Conservation (phyloP, 2,113 vertebrate genomes). For the Desmodus rotundus region DNA sequence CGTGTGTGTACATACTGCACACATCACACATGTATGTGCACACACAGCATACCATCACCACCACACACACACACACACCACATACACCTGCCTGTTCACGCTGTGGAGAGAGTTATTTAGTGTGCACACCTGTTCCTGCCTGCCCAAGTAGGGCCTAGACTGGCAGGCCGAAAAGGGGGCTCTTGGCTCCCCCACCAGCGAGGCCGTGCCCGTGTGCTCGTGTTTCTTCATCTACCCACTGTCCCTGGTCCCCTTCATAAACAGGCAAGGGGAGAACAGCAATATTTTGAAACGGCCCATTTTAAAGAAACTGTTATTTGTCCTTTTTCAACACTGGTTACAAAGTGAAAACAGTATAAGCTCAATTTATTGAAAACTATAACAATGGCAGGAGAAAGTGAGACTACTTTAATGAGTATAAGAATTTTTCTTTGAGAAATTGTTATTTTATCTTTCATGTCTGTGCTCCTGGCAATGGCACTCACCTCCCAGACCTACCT, state of each 20-base stretch:
- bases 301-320: background rate
- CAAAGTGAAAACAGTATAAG: background rate
- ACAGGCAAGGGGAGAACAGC: background rate
- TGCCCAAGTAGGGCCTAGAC: background rate
- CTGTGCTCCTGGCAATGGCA: background rate
- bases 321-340: background rate
- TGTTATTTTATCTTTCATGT: rapidly evolving
- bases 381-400: background rate
- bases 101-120: background rate
- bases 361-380: background rate
- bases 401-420: background rate
- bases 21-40: background rate
- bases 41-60: background rate
- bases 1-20: too few relatives aligned
- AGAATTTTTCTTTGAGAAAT: background rate
- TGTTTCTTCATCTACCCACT: background rate
- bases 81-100: background rate
- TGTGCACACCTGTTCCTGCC: rapidly evolving
- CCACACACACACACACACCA: background rate
- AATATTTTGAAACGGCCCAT: background rate
- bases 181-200: background rate
- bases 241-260: background rate
- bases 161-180: rapidly evolving
- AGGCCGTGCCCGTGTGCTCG: rapidly evolving
- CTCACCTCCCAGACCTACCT: conserved; percentile 82